Evolutionary conservation across 1,140 invertebrate genomes (phyloP), one percentile per base, ranked within the genome.

Genomic region (Psix sp.): DNA sequence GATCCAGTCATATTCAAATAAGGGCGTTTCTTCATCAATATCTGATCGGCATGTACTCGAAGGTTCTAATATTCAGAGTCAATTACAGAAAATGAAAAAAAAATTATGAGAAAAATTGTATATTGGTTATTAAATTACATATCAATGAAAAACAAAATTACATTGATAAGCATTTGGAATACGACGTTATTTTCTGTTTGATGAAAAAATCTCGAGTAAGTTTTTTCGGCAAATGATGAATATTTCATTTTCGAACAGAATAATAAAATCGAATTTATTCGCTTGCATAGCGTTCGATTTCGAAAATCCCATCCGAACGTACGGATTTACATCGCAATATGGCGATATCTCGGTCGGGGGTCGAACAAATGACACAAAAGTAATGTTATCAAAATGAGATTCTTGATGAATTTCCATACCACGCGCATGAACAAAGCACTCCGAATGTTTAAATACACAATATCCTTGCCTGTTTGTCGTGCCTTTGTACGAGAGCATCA

Each of bases 371-470:
- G 45, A 16, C 36, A 62, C 17, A 21, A 42, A 42, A 13, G 29
- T 62, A 40, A 49, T 51, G 36, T 43, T 62, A 62, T 62, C 36
- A 62, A 51, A 62, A 51, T 15, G 11, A 36, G 0, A 62, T 51
- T 51, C 24, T 38, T 35, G 13, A 62, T 62, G 11, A 43, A 51
- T 43, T 62, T 62, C 36, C 46, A 17, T 40, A 6, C 15, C 0
- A 5, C 43, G 46, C 46, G 36, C 14, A 35, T 17, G 46, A 51
- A 62, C 57, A 62, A 62, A 42, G 29, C 26, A 18, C 29, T 18
- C 13, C 35, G 14, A n/a, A n/a, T 51, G 39, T 62, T 51, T 51
- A 62, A 49, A 51, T 43, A 35, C 46, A 51, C 57, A 60, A 60
- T 49, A 48, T 21, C 9, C n/a, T 31, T 20, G 33, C 16, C 33